A percentile compares a stretch with the other conserved stretches of the same genome.
phyloP scores from a whole-genome alignment of 2,888 invertebrate species.

The Pollenia labialis region DNA sequence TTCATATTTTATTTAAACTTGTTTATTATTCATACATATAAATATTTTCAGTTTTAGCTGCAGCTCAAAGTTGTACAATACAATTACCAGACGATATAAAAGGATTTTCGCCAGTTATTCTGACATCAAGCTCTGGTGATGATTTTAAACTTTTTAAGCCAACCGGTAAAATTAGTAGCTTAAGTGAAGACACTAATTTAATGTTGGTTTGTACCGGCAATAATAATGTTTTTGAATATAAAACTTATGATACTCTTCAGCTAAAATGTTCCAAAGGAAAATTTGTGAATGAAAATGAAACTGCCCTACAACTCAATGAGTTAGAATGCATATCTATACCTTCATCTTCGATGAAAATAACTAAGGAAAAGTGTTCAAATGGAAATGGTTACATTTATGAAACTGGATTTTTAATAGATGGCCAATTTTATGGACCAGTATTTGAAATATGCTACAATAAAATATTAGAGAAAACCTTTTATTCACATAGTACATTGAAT shows the following conservation, averaged over 20 bases:
- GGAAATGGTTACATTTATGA: conserved; percentile 75
- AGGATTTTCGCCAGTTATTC: conserved; percentile 56
- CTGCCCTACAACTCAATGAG: conserved; percentile 42
- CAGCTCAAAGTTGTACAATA: conserved; percentile 34
- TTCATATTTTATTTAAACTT: no score
- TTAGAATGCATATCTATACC: conserved; percentile 73
- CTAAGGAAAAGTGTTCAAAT: conserved; percentile 77
- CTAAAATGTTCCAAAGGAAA: conserved; percentile 69
- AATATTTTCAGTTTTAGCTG: conserved; percentile 6
- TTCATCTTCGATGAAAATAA: conserved; percentile 75
- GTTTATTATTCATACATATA: background rate
- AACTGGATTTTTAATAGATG: conserved; percentile 75
- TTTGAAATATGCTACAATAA: conserved; percentile 69
- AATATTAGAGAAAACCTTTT: conserved; percentile 79
- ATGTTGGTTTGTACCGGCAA: conserved; percentile 76
- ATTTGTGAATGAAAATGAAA: conserved; percentile 64
- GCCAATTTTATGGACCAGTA: conserved; percentile 61
- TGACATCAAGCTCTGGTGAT: conserved; percentile 15
- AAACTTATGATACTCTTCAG: conserved; percentile 44
- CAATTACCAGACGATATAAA: conserved; percentile 43
- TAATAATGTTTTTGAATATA: conserved; percentile 74
- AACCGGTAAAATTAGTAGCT: conserved; percentile 64
- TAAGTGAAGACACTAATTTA: conserved; percentile 73
- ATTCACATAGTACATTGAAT: conserved; percentile 81
- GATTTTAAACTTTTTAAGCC: conserved; percentile 75